phyloP scores from a whole-genome alignment of 2,888 invertebrate genomes.

The Dascillus cervinus region DNA sequence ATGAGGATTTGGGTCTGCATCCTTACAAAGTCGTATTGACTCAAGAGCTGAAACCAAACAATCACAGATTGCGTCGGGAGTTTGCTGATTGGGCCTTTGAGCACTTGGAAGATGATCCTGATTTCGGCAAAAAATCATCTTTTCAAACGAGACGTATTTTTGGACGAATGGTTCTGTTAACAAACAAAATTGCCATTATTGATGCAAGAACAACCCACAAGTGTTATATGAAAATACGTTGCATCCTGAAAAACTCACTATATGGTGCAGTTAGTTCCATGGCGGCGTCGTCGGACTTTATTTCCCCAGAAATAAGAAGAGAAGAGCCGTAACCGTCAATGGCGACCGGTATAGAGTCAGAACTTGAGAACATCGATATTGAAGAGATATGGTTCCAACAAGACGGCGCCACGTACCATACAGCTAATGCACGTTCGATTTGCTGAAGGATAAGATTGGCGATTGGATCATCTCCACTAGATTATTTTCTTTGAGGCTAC shows the following conservation, averaged over 20 bases:
- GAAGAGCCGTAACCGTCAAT: slow-evolving; percentile 26
- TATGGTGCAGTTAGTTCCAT: slow-evolving; percentile 32
- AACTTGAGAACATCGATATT: slow-evolving; percentile 18
- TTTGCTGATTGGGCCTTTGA: too few species aligned
- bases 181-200: slow-evolving; percentile 27
- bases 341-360: slow-evolving; percentile 23
- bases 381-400: slow-evolving; percentile 2
- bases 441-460: not conserved
- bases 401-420: slow-evolving; percentile 3
- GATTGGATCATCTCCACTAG: slow-evolving; percentile 1
- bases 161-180: slow-evolving; percentile 3
- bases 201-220: slow-evolving; percentile 22
- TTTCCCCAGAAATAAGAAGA: slow-evolving; percentile 18
- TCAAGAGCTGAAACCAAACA: too few species aligned
- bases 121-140: slow-evolving; percentile 1
- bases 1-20: slow-evolving; percentile 7
- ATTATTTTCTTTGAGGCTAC: slow-evolving; percentile 5
- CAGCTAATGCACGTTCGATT: not conserved
- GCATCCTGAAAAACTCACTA: slow-evolving; percentile 27
- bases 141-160: slow-evolving; percentile 5
- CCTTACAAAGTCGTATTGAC: too few species aligned
- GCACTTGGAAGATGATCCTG: too few species aligned
- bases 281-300: slow-evolving; percentile 11
- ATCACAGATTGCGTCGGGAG: too few species aligned
- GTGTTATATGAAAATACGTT: too few species aligned